A percentile compares a stretch with the other conserved stretches of the same genome.
Evolutionary conservation across 2,113 vertebrate genomes (phyloP).

Genomic region (Grammomys dolichurus): DNA sequence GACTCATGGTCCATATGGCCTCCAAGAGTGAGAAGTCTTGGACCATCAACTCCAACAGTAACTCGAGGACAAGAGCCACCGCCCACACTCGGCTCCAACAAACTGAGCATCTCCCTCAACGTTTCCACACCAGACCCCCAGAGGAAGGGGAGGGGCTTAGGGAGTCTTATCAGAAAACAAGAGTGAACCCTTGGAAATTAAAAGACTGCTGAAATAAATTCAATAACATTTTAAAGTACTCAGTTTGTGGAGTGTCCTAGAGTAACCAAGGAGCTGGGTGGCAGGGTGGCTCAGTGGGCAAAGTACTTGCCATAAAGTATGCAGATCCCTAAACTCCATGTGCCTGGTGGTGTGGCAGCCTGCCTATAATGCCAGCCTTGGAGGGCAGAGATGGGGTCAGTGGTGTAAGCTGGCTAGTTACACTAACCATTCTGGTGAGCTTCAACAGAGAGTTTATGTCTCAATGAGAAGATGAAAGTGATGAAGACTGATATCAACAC

Average conservation of each 20-base stretch:
- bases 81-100: not conserved
- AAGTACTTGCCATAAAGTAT: not conserved
- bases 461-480: not conserved
- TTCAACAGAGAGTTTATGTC: not conserved
- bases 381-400: not conserved
- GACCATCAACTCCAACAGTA: not conserved
- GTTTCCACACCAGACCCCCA: not conserved
- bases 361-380: not conserved
- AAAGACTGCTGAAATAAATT: not conserved
- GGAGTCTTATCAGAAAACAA: not conserved
- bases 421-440: not conserved
- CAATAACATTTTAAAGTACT: not conserved
- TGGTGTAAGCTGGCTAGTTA: not conserved
- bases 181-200: not conserved
- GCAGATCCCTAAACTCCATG: not conserved
- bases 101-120: not conserved
- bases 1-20: not conserved
- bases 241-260: not conserved
- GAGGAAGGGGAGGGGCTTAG: not conserved
- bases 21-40: not conserved
- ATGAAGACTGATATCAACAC: not conserved
- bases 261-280: not conserved
- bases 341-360: not conserved
- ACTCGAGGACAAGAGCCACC: not conserved
- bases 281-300: not conserved